A percentile compares a stretch with the other conserved stretches of the same genome.
Conservation (phyloP, 1,140 invertebrate species). For the Drosophila serrata region DNA sequence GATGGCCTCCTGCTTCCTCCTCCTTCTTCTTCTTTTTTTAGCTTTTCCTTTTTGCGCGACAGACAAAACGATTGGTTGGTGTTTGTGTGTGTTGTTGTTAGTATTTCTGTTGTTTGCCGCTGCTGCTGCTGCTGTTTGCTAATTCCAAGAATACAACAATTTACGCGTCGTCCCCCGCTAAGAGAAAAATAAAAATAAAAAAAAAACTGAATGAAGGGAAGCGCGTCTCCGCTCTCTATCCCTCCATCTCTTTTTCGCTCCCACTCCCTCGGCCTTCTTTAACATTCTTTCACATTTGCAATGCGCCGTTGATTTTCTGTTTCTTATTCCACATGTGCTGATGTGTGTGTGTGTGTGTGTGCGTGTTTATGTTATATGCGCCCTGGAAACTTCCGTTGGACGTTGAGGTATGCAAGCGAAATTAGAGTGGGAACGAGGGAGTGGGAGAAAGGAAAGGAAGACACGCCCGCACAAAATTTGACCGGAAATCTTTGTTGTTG, state of each 20-base stretch:
- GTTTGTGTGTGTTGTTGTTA: slow-evolving; percentile 14
- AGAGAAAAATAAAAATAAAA: slow-evolving; percentile 39
- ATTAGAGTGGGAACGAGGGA: slow-evolving; percentile 10
- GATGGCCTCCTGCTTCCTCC: slow-evolving; percentile 39
- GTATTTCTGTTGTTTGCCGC: slow-evolving; percentile 31
- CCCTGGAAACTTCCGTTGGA: slow-evolving; percentile 75
- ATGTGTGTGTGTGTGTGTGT: slow-evolving; percentile 48
- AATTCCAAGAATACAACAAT: slow-evolving; percentile 82
- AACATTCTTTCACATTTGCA: slow-evolving; percentile 65
- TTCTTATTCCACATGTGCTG: slow-evolving; percentile 30
- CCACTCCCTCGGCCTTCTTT: background rate
- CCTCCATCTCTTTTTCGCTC: slow-evolving; percentile 4
- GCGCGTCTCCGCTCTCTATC: slow-evolving; percentile 9
- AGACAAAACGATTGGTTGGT: slow-evolving; percentile 50
- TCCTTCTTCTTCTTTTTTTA: slow-evolving; percentile 9
- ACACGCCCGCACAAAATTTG: slow-evolving; percentile 57
- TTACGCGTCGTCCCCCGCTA: slow-evolving; percentile 77
- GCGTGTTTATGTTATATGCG: slow-evolving; percentile 68
- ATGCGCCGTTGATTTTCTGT: slow-evolving; percentile 69
- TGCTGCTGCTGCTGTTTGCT: slow-evolving; percentile 60
- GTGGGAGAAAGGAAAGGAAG: background rate
- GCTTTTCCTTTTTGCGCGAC: slow-evolving; percentile 46
- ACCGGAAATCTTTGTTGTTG: slow-evolving; percentile 78
- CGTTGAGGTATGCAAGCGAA: slow-evolving; percentile 65
- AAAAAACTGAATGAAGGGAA: slow-evolving; percentile 39